A percentile compares a stretch with the other conserved stretches of the same genome.
Conservation (phyloP, 2,888 invertebrate species). For the Euplexia lucipara region DNA sequence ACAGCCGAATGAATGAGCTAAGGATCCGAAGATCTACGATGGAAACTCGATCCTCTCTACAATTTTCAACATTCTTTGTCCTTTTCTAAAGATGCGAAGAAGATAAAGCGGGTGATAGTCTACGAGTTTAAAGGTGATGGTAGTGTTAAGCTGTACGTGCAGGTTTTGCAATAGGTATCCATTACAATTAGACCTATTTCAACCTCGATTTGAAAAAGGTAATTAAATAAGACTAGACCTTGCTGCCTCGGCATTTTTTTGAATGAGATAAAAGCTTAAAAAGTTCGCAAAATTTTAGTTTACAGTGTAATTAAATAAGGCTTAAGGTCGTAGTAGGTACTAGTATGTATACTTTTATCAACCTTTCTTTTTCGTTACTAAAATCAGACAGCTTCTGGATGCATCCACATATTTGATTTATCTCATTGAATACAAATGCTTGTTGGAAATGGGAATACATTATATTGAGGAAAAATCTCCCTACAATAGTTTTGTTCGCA, state of each 20-base stretch:
- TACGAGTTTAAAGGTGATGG: constrained; percentile 53
- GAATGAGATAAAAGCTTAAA: constrained; percentile 22
- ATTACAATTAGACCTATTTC: constrained; percentile 68
- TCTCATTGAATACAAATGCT: constrained; percentile 62
- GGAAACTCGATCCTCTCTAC: constrained; percentile 59
- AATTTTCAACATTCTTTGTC: constrained; percentile 49
- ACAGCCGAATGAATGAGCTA: constrained; percentile 73
- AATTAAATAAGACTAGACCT: constrained; percentile 66
- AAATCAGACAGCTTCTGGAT: background rate
- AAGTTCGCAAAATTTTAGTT: constrained; percentile 5
- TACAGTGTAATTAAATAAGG: background rate
- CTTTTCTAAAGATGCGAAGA: constrained; percentile 45
- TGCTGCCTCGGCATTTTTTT: constrained; percentile 56
- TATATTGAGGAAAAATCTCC: constrained; percentile 71
- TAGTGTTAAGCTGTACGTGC: constrained; percentile 43
- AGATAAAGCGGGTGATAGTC: constrained; percentile 53
- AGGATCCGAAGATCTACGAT: constrained; percentile 61
- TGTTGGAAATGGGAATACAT: constrained; percentile 68
- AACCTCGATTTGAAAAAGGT: constrained; percentile 65
- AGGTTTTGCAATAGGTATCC: constrained; percentile 52
- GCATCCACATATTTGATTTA: constrained; percentile 42
- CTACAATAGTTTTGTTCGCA: constrained; percentile 71
- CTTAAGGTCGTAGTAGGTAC: background rate
- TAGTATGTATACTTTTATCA: background rate
- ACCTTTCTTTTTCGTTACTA: background rate